Conservation (phyloP, 2,888 invertebrate species). For the Orthosia gothica region DNA sequence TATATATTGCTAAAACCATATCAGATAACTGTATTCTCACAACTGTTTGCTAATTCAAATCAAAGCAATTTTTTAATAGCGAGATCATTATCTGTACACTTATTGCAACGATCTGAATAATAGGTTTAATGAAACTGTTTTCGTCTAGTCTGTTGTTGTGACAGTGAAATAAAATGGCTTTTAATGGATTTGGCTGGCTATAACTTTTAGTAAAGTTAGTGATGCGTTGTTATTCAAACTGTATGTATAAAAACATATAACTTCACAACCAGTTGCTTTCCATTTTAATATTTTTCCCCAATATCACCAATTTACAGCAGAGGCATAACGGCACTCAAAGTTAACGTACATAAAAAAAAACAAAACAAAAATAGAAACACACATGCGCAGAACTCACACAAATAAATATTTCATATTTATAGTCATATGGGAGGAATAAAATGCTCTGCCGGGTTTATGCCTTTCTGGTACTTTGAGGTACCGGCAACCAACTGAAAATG, state of each 20-base stretch:
- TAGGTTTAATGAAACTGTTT: too few species aligned
- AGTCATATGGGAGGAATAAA: conserved; percentile 9
- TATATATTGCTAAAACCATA: too few species aligned
- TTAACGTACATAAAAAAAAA: conserved; percentile 8
- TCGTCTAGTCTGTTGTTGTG: too few species aligned
- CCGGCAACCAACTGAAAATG: conserved; percentile 16
- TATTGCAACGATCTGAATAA: too few species aligned
- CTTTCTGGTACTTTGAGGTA: conserved; percentile 21
- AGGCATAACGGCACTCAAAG: conserved; percentile 1
- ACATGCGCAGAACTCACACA: background rate
- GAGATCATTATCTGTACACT: too few species aligned
- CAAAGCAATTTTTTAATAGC: too few species aligned
- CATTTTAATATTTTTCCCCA: conserved; percentile 6
- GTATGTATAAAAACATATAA: background rate
- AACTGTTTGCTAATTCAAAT: too few species aligned
- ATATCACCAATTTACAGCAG: too few species aligned
- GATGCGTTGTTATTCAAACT: background rate
- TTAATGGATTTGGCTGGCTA: too few species aligned
- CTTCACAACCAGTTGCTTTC: background rate
- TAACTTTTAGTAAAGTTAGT: too few species aligned
- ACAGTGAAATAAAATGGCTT: too few species aligned
- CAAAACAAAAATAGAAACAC: conserved; percentile 11
- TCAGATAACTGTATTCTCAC: too few species aligned
- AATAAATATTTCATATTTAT: conserved; percentile 28
- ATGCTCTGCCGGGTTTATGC: conserved; percentile 13